phyloP scores from a whole-genome alignment of 2,888 invertebrate genomes.

The Aphrophora alni region DNA sequence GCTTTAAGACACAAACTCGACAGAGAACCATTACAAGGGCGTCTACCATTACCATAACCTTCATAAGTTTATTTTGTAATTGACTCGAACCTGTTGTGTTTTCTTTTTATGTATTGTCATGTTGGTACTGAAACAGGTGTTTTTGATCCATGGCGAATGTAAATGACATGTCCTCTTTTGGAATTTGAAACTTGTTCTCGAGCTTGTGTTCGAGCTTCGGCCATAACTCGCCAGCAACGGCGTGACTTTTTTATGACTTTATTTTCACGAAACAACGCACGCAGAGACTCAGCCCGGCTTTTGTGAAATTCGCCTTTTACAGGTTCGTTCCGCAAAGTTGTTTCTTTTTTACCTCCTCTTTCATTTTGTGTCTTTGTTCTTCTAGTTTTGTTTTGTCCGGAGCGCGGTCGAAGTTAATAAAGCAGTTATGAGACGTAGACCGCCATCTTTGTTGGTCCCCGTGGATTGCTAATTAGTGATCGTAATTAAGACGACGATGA shows the following conservation, averaged over 20 bases:
- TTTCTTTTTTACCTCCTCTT: neutral
- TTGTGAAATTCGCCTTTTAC: neutral
- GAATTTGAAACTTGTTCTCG: neutral
- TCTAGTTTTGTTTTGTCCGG: neutral
- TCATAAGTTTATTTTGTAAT: slow-evolving; percentile 5
- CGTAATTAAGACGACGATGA: neutral
- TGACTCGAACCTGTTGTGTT: neutral
- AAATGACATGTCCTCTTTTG: neutral
- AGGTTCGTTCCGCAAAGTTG: neutral
- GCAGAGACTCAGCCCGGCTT: neutral
- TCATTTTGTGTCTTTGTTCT: neutral
- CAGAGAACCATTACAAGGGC: neutral
- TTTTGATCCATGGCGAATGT: slow-evolving; percentile 5
- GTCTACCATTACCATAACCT: neutral
- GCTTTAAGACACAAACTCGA: neutral
- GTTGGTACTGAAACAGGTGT: slow-evolving; percentile 1
- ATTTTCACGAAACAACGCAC: neutral
- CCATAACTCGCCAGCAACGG: neutral
- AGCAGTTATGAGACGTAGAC: neutral
- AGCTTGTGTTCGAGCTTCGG: neutral
- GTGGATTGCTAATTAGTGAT: neutral
- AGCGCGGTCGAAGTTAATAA: neutral
- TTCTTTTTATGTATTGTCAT: neutral
- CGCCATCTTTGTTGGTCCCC: neutral
- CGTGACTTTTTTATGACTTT: neutral